Conservation (phyloP, 1,140 invertebrate genomes). For the Tetramorium simillimum region DNA sequence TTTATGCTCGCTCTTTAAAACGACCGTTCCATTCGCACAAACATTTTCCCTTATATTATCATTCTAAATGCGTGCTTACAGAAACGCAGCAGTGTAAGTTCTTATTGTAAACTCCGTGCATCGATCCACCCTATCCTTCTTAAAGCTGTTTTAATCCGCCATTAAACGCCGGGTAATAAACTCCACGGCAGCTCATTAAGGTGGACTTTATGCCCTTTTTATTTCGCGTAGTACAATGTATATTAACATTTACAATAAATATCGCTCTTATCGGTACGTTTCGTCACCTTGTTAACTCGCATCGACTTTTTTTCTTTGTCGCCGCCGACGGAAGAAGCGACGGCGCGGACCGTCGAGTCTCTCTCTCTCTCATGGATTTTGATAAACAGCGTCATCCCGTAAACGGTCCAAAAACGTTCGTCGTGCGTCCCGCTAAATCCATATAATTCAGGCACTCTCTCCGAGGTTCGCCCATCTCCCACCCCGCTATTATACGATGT, state of each 20-base stretch:
- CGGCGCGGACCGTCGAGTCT: background rate
- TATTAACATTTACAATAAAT: constrained; percentile 70
- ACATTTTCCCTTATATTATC: background rate
- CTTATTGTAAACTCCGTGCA: background rate
- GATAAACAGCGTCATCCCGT: constrained; percentile 32
- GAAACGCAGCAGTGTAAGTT: background rate
- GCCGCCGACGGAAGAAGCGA: background rate
- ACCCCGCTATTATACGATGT: constrained; percentile 27
- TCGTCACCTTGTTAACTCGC: constrained; percentile 73
- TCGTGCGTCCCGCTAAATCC: background rate
- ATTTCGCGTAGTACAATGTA: constrained; percentile 40
- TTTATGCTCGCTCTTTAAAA: too few species aligned
- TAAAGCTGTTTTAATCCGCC: constrained; percentile 65
- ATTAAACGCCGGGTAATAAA: constrained; percentile 69
- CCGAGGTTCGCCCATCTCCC: background rate
- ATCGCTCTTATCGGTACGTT: constrained; percentile 72
- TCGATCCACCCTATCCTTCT: constrained; percentile 37
- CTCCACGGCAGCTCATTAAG: constrained; percentile 63
- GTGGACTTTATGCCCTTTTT: constrained; percentile 58
- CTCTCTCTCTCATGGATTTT: background rate
- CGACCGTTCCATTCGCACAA: too few species aligned
- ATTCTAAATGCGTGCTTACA: background rate
- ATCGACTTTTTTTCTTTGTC: constrained; percentile 69
- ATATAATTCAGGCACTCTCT: constrained; percentile 17
- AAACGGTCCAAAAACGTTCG: constrained; percentile 7